Evolutionary conservation across 2,797 vertebrate species (phyloP).

Genomic region (Delichon dasypus): DNA sequence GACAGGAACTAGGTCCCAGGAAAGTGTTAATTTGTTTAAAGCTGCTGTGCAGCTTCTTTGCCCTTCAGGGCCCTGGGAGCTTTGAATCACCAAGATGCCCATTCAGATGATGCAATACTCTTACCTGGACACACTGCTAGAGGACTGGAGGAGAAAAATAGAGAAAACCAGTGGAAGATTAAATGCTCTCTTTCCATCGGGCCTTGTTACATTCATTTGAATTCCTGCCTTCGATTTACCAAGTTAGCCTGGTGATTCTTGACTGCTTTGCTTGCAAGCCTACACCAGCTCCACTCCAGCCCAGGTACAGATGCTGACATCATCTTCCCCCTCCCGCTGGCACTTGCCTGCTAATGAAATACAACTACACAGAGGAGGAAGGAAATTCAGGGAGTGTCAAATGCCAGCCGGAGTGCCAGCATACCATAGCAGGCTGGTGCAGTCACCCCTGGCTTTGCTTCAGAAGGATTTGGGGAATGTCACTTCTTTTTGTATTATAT

Average conservation of each 20-base stretch:
- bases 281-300: background rate
- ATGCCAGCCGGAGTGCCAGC: background rate
- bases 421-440: slow-evolving; percentile 6
- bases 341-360: background rate
- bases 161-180: background rate
- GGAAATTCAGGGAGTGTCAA: background rate
- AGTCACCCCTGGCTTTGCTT: slow-evolving; percentile 31
- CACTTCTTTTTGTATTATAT: background rate
- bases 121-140: background rate
- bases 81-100: background rate
- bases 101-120: background rate
- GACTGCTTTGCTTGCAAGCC: background rate
- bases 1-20: background rate
- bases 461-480: background rate
- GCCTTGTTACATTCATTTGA: background rate
- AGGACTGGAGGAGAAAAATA: background rate
- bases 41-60: background rate
- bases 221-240: background rate
- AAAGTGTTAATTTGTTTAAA: slow-evolving; percentile 8
- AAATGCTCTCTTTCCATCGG: background rate
- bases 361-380: background rate
- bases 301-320: background rate
- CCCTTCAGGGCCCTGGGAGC: background rate
- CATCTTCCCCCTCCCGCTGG: background rate
- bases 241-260: background rate